Base-by-base conservation (phyloP, 2,113 vertebrate species). In the Ammodytes marinus region DNA sequence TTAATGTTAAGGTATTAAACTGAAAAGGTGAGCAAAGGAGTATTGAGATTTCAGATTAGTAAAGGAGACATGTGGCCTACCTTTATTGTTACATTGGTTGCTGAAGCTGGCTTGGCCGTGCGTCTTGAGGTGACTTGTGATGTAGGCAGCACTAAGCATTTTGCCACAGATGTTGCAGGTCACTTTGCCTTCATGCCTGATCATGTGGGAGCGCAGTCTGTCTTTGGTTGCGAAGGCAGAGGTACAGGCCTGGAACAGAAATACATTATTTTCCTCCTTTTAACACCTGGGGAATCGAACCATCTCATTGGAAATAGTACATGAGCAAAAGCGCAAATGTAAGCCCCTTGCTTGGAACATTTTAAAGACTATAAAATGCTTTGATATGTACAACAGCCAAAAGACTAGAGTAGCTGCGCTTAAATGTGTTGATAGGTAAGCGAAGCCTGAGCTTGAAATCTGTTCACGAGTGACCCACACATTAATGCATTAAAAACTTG, bases 221-320 rank as follows among this genome's bases (percentile, higher is more conserved):
- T 99, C 98, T 98, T 99, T 99, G 96, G 98, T 99, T 94, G 98
- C 98, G 86, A 99, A 99, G 92, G 98, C 98, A 85, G 98, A 98
- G 88, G 97, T 98, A 90, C 98, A 99, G 42, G 98, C 99, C 98
- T 99, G 83, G 71, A 86, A 79, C 77, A 69, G 35, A 49, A 65
- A 59, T 45, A 61, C 3, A 15, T 7, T 17, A 0, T 39, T 50
- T 57, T 15, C 0, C 27, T 12, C 4, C 6, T 45, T 3, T 66
- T 0, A 67, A 37, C 35, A 72, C 43, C 35, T 9, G 10, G 47
- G 27, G 8, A 55, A 55, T 5, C 8, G 6, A 12, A 57, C 17
- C n/a, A 15, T 55, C 9, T 37, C 10, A 63, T 19, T 52, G 8
- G 6, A 45, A 55, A 13, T 46, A 17, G 19, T n/a, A 6, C 8